Evolutionary conservation across 1,140 invertebrate genomes (phyloP), one percentile per base, ranked within the genome.

Genomic region (Bilobella aurantiaca): DNA sequence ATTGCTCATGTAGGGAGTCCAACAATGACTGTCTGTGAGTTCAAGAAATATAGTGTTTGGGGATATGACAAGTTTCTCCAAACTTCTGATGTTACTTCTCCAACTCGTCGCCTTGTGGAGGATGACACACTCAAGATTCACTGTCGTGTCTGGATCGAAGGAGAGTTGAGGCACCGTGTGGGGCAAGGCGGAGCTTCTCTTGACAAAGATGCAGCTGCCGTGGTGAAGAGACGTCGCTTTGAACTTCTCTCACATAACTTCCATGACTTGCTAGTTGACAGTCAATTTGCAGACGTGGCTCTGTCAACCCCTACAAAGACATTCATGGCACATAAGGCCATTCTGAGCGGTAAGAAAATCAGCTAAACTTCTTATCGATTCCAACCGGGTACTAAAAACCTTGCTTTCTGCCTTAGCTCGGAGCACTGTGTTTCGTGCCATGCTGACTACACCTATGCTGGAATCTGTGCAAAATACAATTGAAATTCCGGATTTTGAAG

Each of bases 11-110:
- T 53, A 72, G 70, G 71, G 30, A 73, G 71, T 63, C n/a, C 60
- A 25, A 70, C 66, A 1, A 72, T 72, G 71, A 66, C 66, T 42
- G 71, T 73, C 5, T 73, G 71, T 31, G 71, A 73, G 58, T 73
- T 73, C 53, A 73, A 73, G 34, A 67, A 65, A 32, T 58, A 56
- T 3, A 70, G 68, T 27, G 71, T 73, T n/a, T 73, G 68, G 68
- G 71, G 71, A 2, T 73, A 70, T 61, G 71, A 73, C 32, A 73
- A 73, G 34, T 70, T 73, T 56, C 67, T 73, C 14, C 21, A 53
- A 25, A 60, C 66, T 23, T 25, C 59, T 2, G 71, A 73, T 31
- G 29, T 73, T 21, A 53, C 62, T 12, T 25, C 59, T 3, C 63
- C 68, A 3, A 63, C 3, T 32, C 53, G 66, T 18, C 68, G 71